Percentiles rank a stretch among this genome's conserved stretches.
Evolutionary conservation across 2,888 invertebrate species (phyloP).

Genomic region (Orthosia gothica): DNA sequence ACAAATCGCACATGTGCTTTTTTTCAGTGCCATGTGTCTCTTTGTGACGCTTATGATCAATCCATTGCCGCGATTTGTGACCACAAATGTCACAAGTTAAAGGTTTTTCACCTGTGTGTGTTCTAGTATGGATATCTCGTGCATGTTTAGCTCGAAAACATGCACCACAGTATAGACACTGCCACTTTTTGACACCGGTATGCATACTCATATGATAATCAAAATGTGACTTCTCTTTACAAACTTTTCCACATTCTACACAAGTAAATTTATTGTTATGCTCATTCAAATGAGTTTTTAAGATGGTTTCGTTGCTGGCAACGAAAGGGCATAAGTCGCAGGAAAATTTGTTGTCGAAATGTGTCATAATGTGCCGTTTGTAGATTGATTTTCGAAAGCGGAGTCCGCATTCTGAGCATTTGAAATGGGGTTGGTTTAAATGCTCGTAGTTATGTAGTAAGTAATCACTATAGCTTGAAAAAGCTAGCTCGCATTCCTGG

Average conservation of each 20-base stretch:
- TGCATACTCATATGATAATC: constrained; percentile 67
- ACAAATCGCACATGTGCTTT: constrained; percentile 62
- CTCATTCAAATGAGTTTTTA: constrained; percentile 24
- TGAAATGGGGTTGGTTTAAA: constrained; percentile 11
- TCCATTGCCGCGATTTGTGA: constrained; percentile 30
- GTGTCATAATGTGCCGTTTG: constrained; percentile 62
- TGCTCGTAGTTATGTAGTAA: constrained; percentile 66
- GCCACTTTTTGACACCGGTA: constrained; percentile 68
- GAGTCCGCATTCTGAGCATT: constrained; percentile 68
- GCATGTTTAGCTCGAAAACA: constrained; percentile 44
- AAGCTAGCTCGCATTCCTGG: constrained; percentile 65
- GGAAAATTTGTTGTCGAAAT: constrained; percentile 51
- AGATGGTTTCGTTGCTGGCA: background rate
- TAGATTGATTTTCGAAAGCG: constrained; percentile 42
- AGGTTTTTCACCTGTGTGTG: constrained; percentile 65
- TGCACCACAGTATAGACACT: constrained; percentile 74
- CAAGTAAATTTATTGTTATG: constrained; percentile 39
- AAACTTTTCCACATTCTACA: constrained; percentile 47
- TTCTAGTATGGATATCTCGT: constrained; percentile 58
- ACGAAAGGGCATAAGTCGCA: constrained; percentile 53
- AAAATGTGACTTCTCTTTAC: background rate
- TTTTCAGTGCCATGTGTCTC: constrained; percentile 50
- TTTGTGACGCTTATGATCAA: constrained; percentile 52
- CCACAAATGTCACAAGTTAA: constrained; percentile 66
- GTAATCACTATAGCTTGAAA: constrained; percentile 68